phyloP scores from a whole-genome alignment of 1,140 invertebrate genomes.

The Sarcophaga peregrina region DNA sequence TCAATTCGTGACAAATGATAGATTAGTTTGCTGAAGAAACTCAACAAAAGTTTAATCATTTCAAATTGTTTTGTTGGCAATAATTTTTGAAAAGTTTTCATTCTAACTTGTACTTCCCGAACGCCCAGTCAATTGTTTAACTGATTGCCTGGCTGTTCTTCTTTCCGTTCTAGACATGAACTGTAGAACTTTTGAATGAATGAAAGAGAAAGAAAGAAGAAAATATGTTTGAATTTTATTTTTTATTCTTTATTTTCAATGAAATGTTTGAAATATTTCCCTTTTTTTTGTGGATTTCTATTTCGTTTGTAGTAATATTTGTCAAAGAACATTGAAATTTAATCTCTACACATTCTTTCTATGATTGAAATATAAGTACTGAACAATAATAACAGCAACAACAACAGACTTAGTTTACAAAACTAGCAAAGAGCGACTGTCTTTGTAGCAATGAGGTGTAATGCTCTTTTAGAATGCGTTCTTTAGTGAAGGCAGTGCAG shows the following conservation, averaged over 20 bases:
- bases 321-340: constrained; percentile 29
- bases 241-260: background rate
- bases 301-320: background rate
- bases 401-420: too few relatives aligned
- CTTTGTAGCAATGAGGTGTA: background rate
- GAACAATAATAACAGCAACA: too few relatives aligned
- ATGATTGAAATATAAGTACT: constrained; percentile 5
- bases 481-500: constrained; percentile 13
- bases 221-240: too few relatives aligned
- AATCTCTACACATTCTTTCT: constrained; percentile 23
- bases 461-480: constrained; percentile 10
- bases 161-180: background rate
- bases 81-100: background rate
- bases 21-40: constrained; percentile 3
- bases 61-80: background rate
- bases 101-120: background rate
- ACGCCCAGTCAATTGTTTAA: background rate
- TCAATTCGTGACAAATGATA: constrained; percentile 12
- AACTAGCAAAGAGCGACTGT: too few relatives aligned
- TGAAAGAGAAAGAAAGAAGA: background rate
- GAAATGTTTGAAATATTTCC: background rate
- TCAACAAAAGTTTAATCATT: constrained; percentile 25
- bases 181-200: background rate
- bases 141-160: background rate
- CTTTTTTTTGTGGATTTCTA: background rate